Evolutionary conservation across 2,113 vertebrate species (phyloP).

Genomic region (Loxodonta africana): DNA sequence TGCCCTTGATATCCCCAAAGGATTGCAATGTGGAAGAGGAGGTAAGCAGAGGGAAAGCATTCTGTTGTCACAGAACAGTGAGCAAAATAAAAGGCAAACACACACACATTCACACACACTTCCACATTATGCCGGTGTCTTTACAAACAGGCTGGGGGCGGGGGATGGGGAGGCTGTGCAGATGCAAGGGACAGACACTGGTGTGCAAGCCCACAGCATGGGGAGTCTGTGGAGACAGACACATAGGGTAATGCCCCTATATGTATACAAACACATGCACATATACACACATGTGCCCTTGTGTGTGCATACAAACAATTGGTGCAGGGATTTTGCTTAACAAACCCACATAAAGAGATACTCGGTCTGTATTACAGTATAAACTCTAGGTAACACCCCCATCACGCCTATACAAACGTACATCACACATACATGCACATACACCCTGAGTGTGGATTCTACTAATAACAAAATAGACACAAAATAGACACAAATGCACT

Average conservation of each 20-base stretch:
- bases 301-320: background rate
- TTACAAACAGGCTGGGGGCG: conserved; percentile 63
- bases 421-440: background rate
- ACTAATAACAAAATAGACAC: background rate
- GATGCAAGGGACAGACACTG: background rate
- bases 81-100: conserved; percentile 77
- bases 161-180: background rate
- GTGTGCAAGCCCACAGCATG: conserved; percentile 28
- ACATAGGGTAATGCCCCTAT: background rate
- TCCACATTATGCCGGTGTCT: conserved; percentile 69
- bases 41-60: conserved; percentile 74
- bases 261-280: background rate
- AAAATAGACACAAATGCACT: background rate
- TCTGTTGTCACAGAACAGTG: conserved; percentile 83
- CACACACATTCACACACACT: conserved; percentile 29
- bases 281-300: no score
- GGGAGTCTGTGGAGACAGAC: conserved; percentile 53
- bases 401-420: no score
- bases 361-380: background rate
- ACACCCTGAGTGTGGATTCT: background rate
- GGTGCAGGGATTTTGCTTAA: conserved; percentile 64
- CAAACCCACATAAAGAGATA: conserved; percentile 42
- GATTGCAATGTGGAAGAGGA: conserved; percentile 84
- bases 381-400: background rate
- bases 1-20: conserved; percentile 91